Conservation (phyloP, 2,888 invertebrate genomes). For the Drosophila parthenogenetica region DNA sequence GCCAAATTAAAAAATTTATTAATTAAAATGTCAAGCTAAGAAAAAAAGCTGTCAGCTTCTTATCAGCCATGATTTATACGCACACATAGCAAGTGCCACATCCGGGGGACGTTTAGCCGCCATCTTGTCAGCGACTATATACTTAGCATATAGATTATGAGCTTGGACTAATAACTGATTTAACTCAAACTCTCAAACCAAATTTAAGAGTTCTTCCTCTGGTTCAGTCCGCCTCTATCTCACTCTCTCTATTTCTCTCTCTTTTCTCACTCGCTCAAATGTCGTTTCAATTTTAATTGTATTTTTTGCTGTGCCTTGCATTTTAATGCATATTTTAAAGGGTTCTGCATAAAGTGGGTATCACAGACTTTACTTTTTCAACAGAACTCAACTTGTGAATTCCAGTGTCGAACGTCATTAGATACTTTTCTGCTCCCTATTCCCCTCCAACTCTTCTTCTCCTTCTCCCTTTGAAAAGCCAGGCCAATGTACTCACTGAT, state of each 20-base stretch:
- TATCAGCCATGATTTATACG: constrained; percentile 72
- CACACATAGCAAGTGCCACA: constrained; percentile 56
- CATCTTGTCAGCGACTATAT: constrained; percentile 57
- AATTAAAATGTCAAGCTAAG: constrained; percentile 63
- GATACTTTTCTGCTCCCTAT: constrained; percentile 45
- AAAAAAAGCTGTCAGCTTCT: constrained; percentile 44
- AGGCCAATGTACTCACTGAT: constrained; percentile 68
- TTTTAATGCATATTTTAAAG: constrained; percentile 38
- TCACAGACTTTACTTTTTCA: constrained; percentile 54
- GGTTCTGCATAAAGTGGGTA: constrained; percentile 30
- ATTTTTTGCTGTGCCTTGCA: constrained; percentile 60
- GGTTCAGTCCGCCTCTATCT: neutral
- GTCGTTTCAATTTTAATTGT: neutral
- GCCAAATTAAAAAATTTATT: constrained; percentile 78
- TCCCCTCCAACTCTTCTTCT: neutral
- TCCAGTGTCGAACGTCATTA: constrained; percentile 59
- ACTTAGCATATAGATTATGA: constrained; percentile 57
- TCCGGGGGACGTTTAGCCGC: constrained; percentile 68
- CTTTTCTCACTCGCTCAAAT: constrained; percentile 3
- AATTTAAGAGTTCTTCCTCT: neutral
- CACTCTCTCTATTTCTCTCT: neutral
- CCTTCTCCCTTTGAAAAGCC: neutral
- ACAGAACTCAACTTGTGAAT: constrained; percentile 61
- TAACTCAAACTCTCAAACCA: constrained; percentile 2
- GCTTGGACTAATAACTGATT: constrained; percentile 23